Evolutionary conservation across 2,797 vertebrate genomes (phyloP).

Genomic region (Neosalanx taihuensis): DNA sequence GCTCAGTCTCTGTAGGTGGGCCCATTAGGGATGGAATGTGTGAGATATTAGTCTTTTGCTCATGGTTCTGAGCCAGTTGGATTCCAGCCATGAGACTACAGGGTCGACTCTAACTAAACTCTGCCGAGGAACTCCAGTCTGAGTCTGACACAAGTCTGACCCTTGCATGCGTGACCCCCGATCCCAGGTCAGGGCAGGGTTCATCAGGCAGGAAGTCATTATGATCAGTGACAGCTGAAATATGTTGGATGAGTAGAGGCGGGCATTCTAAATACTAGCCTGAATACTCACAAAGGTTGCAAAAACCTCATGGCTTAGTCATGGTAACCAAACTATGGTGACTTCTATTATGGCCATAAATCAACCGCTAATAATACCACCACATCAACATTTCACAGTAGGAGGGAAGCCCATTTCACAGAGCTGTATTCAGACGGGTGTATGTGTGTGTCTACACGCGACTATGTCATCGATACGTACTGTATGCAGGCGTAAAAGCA

Average conservation of each 20-base stretch:
- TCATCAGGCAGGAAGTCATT: constrained; percentile 45
- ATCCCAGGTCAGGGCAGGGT: constrained; percentile 30
- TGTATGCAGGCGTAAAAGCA: not conserved
- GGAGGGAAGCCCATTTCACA: not conserved
- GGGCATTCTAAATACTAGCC: not conserved
- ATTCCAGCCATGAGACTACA: constrained; percentile 27
- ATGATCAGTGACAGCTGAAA: constrained; percentile 23
- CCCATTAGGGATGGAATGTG: constrained; percentile 60
- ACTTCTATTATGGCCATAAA: not conserved
- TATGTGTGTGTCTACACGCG: not conserved
- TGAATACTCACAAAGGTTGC: not conserved
- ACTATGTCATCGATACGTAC: not conserved
- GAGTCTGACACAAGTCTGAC: constrained; percentile 53
- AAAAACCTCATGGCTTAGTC: not conserved
- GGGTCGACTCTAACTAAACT: constrained; percentile 40
- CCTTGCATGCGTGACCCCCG: constrained; percentile 46
- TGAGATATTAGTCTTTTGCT: constrained; percentile 53
- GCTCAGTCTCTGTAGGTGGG: constrained; percentile 61
- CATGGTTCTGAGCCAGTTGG: constrained; percentile 43
- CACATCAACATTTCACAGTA: not conserved
- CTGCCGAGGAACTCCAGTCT: constrained; percentile 49
- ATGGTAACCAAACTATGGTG: not conserved
- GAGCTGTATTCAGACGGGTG: not conserved
- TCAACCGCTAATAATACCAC: not conserved
- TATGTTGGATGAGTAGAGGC: not conserved